Percentiles rank a stretch among this genome's conserved stretches.
phyloP scores from a whole-genome alignment of 2,888 invertebrate genomes.

The Meteorus cinctellus region DNA sequence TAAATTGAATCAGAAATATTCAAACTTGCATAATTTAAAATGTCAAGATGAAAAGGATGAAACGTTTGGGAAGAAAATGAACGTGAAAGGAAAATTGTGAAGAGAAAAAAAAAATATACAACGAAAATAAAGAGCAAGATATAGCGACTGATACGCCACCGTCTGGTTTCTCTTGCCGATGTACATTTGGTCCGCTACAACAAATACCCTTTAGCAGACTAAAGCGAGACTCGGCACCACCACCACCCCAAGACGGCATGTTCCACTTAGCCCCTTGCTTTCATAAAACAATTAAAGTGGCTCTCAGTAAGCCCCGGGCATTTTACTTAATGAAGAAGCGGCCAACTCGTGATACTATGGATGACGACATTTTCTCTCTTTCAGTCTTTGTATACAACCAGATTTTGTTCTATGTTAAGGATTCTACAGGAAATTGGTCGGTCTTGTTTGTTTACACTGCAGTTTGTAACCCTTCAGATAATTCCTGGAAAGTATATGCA shows the following conservation, averaged over 20 bases:
- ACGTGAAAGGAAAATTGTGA: constrained; percentile 36
- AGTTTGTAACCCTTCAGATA: not conserved
- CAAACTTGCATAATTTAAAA: no score
- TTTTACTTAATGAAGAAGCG: constrained; percentile 55
- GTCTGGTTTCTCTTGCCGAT: constrained; percentile 9
- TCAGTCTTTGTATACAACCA: not conserved
- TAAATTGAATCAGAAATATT: no score
- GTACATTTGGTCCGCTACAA: constrained; percentile 32
- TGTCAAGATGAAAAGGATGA: no score
- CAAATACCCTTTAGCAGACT: constrained; percentile 33
- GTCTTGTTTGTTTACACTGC: not conserved
- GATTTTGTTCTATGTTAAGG: no score
- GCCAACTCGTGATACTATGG: constrained; percentile 42
- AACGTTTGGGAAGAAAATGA: constrained; percentile 17
- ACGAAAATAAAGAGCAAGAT: not conserved
- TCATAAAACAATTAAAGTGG: constrained; percentile 57
- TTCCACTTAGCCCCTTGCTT: constrained; percentile 55
- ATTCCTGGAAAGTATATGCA: not conserved
- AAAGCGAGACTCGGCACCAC: constrained; percentile 9
- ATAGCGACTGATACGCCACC: not conserved
- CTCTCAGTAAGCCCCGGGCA: constrained; percentile 49
- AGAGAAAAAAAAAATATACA: not conserved
- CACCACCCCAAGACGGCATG: constrained; percentile 50
- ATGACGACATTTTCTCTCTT: constrained; percentile 6
- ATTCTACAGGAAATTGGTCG: constrained; percentile 1